Percentiles rank a stretch among this genome's conserved stretches.
These are phyloP conservation scores for Junonia oenone DNA, from an alignment of 2,888 invertebrate genomes.

Conservation along the genomic window DNA sequence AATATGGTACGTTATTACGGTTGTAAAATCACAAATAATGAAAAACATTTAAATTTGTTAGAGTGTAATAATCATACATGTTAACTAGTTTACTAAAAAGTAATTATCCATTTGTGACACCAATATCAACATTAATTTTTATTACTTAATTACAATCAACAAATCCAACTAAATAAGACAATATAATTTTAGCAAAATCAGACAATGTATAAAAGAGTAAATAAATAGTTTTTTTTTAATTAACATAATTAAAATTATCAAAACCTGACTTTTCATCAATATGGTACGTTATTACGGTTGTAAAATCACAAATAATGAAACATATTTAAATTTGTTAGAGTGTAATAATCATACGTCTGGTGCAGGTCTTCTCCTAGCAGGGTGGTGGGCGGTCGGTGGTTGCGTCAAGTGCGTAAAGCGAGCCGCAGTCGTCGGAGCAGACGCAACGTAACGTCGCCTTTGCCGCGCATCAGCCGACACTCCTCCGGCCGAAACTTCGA, in stretches of 20 bases:
- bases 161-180: no score
- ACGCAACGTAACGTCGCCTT: conserved; percentile 64
- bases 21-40: background rate
- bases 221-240: no score
- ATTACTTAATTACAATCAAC: no score
- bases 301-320: background rate
- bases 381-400: conserved; percentile 79
- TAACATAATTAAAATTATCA: no score
- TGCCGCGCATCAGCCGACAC: conserved; percentile 57
- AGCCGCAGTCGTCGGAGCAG: conserved; percentile 63
- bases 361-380: conserved; percentile 78
- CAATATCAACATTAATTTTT: no score
- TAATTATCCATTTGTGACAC: no score
- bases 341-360: conserved; percentile 23
- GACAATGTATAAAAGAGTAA: no score
- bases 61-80: conserved; percentile 4
- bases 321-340: background rate
- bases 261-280: no score
- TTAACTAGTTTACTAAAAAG: no score
- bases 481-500: conserved; percentile 49
- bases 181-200: no score
- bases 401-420: conserved; percentile 70
- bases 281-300: no score
- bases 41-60: background rate
- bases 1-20: no score